A percentile compares a stretch with the other conserved stretches of the same genome.
Evolutionary conservation across 37 sponge, comb jelly and placozoan species (phyloP).

Genomic region (Chondrilla cf. caribensis): DNA sequence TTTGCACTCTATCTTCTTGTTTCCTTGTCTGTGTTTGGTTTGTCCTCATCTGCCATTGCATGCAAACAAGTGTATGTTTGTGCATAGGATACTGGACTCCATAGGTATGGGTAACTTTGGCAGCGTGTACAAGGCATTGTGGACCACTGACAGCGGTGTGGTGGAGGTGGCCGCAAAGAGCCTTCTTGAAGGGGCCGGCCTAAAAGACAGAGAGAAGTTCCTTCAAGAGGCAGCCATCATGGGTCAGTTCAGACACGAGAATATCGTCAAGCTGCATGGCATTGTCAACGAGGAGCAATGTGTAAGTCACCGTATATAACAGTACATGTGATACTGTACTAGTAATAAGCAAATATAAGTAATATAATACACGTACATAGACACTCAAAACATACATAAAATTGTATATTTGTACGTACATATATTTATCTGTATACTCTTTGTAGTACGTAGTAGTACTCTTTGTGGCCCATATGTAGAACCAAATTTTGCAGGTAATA

Average conservation of each 20-base stretch:
- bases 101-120: conserved; percentile 4
- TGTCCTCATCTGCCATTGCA: too few relatives aligned
- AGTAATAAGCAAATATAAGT: too few relatives aligned
- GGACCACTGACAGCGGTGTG: not conserved
- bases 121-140: not conserved
- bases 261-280: conserved; percentile 16
- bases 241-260: conserved; percentile 29
- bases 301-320: too few relatives aligned
- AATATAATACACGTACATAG: not conserved
- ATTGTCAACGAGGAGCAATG: not conserved
- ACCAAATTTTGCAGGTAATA: too few relatives aligned
- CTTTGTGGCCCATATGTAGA: too few relatives aligned
- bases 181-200: not conserved
- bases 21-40: too few relatives aligned
- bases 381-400: not conserved
- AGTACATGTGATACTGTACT: too few relatives aligned
- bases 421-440: not conserved
- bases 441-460: too few relatives aligned
- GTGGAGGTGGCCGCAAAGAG: not conserved
- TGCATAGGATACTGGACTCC: not conserved
- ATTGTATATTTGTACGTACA: not conserved
- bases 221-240: conserved; percentile 35
- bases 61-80: too few relatives aligned
- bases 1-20: too few relatives aligned
- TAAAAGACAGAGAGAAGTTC: conserved; percentile 2